phyloP scores from a whole-genome alignment of 1,140 invertebrate species.

The Cydia pomonella region DNA sequence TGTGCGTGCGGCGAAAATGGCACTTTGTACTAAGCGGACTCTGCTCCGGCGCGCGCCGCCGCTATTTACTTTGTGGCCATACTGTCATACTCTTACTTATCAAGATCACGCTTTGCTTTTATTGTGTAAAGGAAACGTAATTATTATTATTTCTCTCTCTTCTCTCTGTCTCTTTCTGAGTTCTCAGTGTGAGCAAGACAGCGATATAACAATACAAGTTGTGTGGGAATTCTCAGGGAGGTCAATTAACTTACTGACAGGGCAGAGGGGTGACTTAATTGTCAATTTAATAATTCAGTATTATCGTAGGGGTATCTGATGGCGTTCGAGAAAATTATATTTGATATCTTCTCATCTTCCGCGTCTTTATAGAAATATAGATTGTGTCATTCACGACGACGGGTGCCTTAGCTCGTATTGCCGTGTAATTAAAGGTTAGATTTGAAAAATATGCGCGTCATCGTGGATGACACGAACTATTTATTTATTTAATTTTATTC shows the following conservation, averaged over 20 bases:
- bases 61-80: no score
- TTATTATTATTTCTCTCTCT: constrained; percentile 5
- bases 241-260: constrained; percentile 3
- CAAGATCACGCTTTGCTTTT: not conserved
- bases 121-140: not conserved
- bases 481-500: no score
- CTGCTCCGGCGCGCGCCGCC: no score
- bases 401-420: no score
- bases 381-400: no score
- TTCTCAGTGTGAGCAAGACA: not conserved
- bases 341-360: no score
- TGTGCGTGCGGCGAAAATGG: no score
- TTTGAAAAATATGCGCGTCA: no score
- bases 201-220: not conserved
- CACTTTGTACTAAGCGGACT: no score
- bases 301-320: not conserved
- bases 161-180: not conserved
- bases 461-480: no score
- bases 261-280: constrained; percentile 27
- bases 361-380: no score
- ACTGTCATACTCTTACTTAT: not conserved
- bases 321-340: not conserved
- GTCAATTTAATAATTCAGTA: not conserved
- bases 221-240: not conserved
- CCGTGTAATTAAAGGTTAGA: no score